phyloP scores from a whole-genome alignment of 2,888 invertebrate genomes.

The Teinopalpus imperialis region DNA sequence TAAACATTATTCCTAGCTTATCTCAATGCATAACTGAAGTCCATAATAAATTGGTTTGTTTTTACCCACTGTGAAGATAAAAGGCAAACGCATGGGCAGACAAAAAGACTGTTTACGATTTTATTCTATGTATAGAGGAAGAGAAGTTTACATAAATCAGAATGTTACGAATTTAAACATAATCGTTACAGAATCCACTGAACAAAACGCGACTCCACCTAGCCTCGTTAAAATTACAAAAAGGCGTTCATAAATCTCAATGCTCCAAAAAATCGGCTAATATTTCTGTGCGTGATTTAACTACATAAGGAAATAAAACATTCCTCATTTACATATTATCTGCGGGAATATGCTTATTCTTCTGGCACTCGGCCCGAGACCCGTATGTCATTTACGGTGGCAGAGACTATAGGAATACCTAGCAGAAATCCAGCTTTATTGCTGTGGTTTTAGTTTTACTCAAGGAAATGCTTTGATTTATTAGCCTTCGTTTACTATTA shows the following conservation, averaged over 20 bases:
- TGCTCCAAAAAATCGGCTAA: constrained; percentile 18
- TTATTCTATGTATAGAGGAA: too few relatives aligned
- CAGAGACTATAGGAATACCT: constrained; percentile 16
- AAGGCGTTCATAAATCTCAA: constrained; percentile 13
- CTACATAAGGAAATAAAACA: constrained; percentile 23
- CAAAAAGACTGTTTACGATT: too few relatives aligned
- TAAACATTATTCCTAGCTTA: too few relatives aligned
- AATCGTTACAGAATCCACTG: too few relatives aligned
- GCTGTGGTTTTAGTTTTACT: constrained; percentile 10
- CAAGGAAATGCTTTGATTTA: constrained; percentile 7
- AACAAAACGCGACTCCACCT: too few relatives aligned
- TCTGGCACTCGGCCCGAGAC: constrained; percentile 19
- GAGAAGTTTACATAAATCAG: too few relatives aligned
- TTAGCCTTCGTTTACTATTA: constrained; percentile 5
- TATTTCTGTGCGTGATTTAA: constrained; percentile 18
- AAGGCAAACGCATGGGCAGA: too few relatives aligned
- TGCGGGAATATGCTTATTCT: constrained; percentile 17
- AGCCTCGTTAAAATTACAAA: constrained; percentile 1
- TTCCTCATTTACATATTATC: constrained; percentile 24
- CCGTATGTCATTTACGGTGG: constrained; percentile 16
- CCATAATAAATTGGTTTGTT: too few relatives aligned
- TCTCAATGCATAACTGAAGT: too few relatives aligned
- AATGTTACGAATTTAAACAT: too few relatives aligned
- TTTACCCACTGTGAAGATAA: too few relatives aligned
- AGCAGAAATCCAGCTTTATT: constrained; percentile 8